Percentiles rank a stretch among this genome's conserved stretches.
phyloP scores from a whole-genome alignment of 2,113 vertebrate species.

The Xiphophorus couchianus region DNA sequence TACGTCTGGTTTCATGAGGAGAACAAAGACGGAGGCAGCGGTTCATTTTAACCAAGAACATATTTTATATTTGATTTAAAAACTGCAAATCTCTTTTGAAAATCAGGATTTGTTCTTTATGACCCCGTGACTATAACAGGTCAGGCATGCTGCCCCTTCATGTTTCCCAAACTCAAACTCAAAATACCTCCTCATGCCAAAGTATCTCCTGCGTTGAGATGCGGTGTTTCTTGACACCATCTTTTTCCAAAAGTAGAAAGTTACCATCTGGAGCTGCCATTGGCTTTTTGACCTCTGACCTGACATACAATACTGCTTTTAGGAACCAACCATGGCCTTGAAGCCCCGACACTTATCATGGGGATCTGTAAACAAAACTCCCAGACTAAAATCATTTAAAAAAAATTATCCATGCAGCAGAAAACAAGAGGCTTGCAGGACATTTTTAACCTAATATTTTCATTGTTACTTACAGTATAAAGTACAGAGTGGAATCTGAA shows the following conservation, averaged over 20 bases:
- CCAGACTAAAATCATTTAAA: background rate
- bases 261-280: constrained; percentile 43
- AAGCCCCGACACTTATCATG: constrained; percentile 28
- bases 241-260: constrained; percentile 58
- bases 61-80: background rate
- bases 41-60: background rate
- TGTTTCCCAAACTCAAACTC: constrained; percentile 12
- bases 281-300: constrained; percentile 43
- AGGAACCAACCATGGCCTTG: constrained; percentile 40
- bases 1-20: constrained; percentile 22
- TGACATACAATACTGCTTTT: constrained; percentile 48
- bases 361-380: constrained; percentile 44
- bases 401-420: background rate
- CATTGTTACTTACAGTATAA: too few species aligned
- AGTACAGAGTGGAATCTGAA: too few species aligned
- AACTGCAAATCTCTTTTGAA: constrained; percentile 3
- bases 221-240: constrained; percentile 28
- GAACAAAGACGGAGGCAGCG: background rate
- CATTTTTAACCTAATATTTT: too few species aligned
- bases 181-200: constrained; percentile 41
- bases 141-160: constrained; percentile 15
- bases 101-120: constrained; percentile 18
- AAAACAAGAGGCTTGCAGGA: background rate
- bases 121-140: constrained; percentile 1
- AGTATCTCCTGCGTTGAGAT: constrained; percentile 27